Evolutionary conservation across 2,113 vertebrate genomes (phyloP).

Genomic region (Herpetotheres cachinnans): DNA sequence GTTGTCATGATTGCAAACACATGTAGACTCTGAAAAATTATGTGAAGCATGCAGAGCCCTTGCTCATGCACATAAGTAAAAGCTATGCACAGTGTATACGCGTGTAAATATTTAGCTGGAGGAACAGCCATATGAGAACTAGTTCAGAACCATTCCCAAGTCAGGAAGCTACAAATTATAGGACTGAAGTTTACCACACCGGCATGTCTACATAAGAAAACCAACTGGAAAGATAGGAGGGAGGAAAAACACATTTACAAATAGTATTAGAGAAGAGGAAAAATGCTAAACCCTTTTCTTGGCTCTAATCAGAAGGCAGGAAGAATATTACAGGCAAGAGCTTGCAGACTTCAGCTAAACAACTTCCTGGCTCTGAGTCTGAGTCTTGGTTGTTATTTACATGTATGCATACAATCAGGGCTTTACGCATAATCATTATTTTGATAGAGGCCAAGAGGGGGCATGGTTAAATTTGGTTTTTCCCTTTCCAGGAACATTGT

Average conservation of each 20-base stretch:
- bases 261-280: constrained; percentile 16
- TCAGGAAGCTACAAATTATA: constrained; percentile 78
- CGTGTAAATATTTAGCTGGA: constrained; percentile 72
- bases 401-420: background rate
- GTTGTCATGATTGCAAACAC: constrained; percentile 72
- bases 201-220: constrained; percentile 66
- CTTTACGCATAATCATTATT: background rate
- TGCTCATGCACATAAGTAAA: constrained; percentile 41
- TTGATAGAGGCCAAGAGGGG: background rate
- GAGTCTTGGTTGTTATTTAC: constrained; percentile 16
- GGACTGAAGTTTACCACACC: constrained; percentile 62
- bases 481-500: background rate
- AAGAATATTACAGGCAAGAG: constrained; percentile 49
- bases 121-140: constrained; percentile 51
- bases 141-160: constrained; percentile 49
- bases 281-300: constrained; percentile 28
- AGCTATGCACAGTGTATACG: background rate
- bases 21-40: constrained; percentile 67
- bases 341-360: constrained; percentile 20
- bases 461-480: constrained; percentile 3
- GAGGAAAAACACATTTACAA: constrained; percentile 46
- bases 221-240: constrained; percentile 55
- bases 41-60: constrained; percentile 53
- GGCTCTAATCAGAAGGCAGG: constrained; percentile 10
- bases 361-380: background rate